Base-by-base conservation (phyloP, 2,888 invertebrate species). In the Autographa gamma region DNA sequence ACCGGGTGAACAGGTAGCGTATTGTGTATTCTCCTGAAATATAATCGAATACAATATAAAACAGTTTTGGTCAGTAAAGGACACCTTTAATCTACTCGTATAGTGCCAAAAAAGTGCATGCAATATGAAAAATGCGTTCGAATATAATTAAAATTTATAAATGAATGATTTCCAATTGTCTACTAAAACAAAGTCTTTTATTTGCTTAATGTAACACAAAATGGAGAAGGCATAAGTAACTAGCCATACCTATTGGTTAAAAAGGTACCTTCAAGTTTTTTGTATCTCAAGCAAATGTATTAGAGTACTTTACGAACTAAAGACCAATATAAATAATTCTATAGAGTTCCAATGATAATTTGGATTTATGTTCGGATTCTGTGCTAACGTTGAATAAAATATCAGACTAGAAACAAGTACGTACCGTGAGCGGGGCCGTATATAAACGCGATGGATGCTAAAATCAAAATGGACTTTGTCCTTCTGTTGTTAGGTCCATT, bases 1-100 rank as follows among this genome's bases (percentile, higher is more conserved):
- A 93, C 2, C 96, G 88, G 0, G 93, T 93, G 75, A 92, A 96
- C 18, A 96, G 80, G 79, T 96, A 96, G 0, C 92, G 88, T 0
- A 96, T 90, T 19, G 93, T 93, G 69, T 77, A 88, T 81, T 96
- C 96, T 11, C 96, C 96, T 96, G 90, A 63, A 92, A 92, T 48
- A n/a, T 7, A 48, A 0, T n/a, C 48, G 3, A 43, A 48, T 2
- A 48, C 34, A 62, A 52, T 14, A 56, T 43, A 25, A 25, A 25
- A 25, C n/a, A 3, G 25, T 25, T 25, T 25, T 25, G 25, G 25
- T 25, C 25, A 25, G 25, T 3, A 25, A 25, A 25, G 25, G n/a
- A n/a, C n/a, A n/a, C n/a, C n/a, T n/a, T n/a, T n/a, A n/a, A n/a
- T n/a, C n/a, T n/a, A n/a, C n/a, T n/a, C n/a, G n/a, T n/a, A n/a